Conservation (phyloP, 92 coral and sea anemone genomes). For the Parazoanthus darwini region DNA sequence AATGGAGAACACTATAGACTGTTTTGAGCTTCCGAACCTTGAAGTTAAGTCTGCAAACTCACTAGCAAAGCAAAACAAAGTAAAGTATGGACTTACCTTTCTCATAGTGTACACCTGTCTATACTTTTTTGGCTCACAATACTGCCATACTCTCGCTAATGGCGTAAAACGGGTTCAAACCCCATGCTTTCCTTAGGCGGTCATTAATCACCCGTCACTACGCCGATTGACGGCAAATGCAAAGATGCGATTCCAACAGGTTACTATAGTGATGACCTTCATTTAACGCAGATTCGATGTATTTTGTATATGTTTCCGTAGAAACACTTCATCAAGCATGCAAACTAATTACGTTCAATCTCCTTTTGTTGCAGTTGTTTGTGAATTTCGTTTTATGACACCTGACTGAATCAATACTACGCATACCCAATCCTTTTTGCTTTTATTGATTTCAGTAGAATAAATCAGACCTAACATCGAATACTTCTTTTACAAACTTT, state of each 20-base stretch:
- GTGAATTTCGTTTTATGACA: not conserved
- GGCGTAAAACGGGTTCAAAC: not conserved
- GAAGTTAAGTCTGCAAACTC: not conserved
- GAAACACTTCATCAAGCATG: not conserved
- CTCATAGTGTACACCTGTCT: not conserved
- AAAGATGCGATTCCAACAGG: not conserved
- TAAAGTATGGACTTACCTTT: not conserved
- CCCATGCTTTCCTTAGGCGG: not conserved
- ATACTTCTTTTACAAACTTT: no score
- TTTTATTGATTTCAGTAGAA: not conserved
- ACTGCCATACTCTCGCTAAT: not conserved
- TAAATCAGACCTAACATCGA: no score
- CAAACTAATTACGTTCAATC: not conserved
- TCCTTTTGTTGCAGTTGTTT: not conserved
- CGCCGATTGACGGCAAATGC: not conserved
- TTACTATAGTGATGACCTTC: not conserved
- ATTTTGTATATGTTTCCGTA: not conserved
- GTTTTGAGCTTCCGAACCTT: no score
- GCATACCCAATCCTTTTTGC: not conserved
- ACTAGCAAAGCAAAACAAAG: not conserved
- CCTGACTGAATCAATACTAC: not conserved
- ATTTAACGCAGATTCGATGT: not conserved
- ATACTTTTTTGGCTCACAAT: not conserved
- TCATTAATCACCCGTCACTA: not conserved
- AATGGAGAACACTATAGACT: no score